Percentiles rank a stretch among this genome's conserved stretches.
These are phyloP conservation scores for Synergus gifuensis DNA, from an alignment of 2,888 invertebrate genomes.

Conservation along the genomic window DNA sequence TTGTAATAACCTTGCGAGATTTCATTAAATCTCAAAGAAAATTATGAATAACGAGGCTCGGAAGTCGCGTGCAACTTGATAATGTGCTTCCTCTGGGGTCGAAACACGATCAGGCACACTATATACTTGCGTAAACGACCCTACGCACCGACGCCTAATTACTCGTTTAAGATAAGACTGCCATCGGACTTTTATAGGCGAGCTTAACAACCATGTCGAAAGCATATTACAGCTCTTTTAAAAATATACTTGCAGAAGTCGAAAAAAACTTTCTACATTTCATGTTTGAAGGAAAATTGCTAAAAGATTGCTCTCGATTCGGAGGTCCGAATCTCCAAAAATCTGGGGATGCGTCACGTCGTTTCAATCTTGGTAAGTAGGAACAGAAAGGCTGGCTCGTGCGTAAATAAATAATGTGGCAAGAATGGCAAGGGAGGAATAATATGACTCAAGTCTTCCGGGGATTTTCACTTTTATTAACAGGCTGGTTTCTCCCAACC, in stretches of 20 bases:
- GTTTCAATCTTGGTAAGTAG: conserved; percentile 55
- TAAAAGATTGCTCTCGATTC: background rate
- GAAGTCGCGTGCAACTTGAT: conserved; percentile 47
- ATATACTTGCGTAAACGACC: conserved; percentile 27
- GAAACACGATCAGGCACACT: conserved; percentile 17
- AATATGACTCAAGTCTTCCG: conserved; percentile 44
- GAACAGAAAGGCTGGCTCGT: conserved; percentile 61
- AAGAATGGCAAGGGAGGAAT: conserved; percentile 44
- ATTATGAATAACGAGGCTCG: conserved; percentile 51
- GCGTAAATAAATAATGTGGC: conserved; percentile 68
- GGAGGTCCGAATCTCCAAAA: conserved; percentile 52
- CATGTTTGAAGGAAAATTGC: background rate
- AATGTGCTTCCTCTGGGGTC: conserved; percentile 37
- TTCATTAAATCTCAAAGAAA: conserved; percentile 52
- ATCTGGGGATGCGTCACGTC: conserved; percentile 55
- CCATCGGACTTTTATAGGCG: conserved; percentile 44
- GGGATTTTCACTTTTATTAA: conserved; percentile 49
- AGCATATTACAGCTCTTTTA: background rate
- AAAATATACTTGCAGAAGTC: background rate
- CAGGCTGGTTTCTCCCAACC: conserved; percentile 14
- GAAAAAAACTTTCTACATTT: too few species aligned
- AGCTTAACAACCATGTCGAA: conserved; percentile 26
- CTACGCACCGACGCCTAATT: conserved; percentile 41
- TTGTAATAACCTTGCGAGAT: conserved; percentile 46
- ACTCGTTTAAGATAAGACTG: conserved; percentile 50